These are phyloP conservation scores for Hydrochoerus hydrochaeris DNA, from an alignment of 2,113 vertebrate genomes.

Conservation along the genomic window DNA sequence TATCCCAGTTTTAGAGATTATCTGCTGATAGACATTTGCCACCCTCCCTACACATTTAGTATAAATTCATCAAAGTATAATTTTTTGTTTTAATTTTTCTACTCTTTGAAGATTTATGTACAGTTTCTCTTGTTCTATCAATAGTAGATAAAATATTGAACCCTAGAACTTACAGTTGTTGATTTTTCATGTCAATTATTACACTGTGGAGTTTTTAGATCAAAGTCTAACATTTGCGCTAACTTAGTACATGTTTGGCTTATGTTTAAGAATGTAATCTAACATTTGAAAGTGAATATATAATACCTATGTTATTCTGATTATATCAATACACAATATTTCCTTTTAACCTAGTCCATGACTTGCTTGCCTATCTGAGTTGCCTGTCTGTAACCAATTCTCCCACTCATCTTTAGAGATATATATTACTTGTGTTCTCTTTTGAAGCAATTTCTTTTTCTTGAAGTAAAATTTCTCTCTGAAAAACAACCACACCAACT, in stretches of 20 bases:
- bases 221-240: background rate
- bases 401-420: background rate
- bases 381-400: background rate
- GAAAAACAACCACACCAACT: background rate
- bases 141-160: background rate
- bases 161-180: background rate
- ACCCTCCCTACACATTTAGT: background rate
- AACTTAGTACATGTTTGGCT: background rate
- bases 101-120: background rate
- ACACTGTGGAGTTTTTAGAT: background rate
- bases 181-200: background rate
- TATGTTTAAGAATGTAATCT: background rate
- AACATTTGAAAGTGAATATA: background rate
- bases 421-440: background rate
- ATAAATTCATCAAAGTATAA: background rate
- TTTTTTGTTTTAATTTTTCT: background rate
- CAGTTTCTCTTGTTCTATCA: background rate
- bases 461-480: slow-evolving; percentile 28
- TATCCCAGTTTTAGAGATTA: background rate
- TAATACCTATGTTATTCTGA: background rate
- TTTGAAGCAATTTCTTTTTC: background rate
- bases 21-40: background rate
- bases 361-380: background rate
- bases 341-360: background rate
- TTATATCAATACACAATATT: background rate